These are phyloP conservation scores for Caenorhabditis doughertyi DNA, from an alignment of 2,888 invertebrate genomes.

Conservation along the genomic window DNA sequence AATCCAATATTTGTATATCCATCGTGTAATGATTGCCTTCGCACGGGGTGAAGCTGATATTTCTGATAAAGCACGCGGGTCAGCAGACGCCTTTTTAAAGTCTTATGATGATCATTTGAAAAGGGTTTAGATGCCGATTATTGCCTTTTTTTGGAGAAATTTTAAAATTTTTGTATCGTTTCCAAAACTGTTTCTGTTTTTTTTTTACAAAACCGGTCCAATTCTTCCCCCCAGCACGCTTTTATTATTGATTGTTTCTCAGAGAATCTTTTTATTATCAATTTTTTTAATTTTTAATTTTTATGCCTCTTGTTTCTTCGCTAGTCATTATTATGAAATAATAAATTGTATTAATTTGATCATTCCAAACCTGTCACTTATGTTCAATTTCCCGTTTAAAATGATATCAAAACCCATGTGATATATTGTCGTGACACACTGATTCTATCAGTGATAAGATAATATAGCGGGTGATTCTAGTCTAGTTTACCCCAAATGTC, in stretches of 20 bases:
- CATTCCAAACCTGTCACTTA: too few relatives aligned
- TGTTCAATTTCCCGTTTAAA: not conserved
- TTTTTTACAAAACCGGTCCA: too few relatives aligned
- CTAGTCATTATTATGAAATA: not conserved
- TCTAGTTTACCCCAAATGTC: not conserved
- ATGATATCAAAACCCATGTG: slow-evolving; percentile 3
- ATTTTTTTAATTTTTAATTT: not conserved
- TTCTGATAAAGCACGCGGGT: slow-evolving; percentile 40
- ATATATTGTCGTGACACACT: slow-evolving; percentile 12
- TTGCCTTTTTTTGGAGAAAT: not conserved
- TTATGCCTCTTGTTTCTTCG: not conserved
- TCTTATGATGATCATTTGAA: slow-evolving; percentile 57
- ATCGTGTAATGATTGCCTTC: slow-evolving; percentile 69
- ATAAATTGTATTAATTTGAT: not conserved
- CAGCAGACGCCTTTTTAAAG: slow-evolving; percentile 53
- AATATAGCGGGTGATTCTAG: not conserved
- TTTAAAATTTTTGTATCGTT: not conserved
- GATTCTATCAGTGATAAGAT: not conserved
- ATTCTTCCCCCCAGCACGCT: slow-evolving; percentile 3
- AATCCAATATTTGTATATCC: slow-evolving; percentile 74
- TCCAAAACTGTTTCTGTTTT: slow-evolving; percentile 1
- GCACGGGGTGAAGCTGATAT: slow-evolving; percentile 52
- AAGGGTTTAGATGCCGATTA: not conserved
- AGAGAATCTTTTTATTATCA: not conserved
- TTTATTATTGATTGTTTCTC: not conserved